These are phyloP conservation scores for Kuschelorhynchus macadamiae DNA, from an alignment of 2,888 invertebrate species.

Conservation along the genomic window DNA sequence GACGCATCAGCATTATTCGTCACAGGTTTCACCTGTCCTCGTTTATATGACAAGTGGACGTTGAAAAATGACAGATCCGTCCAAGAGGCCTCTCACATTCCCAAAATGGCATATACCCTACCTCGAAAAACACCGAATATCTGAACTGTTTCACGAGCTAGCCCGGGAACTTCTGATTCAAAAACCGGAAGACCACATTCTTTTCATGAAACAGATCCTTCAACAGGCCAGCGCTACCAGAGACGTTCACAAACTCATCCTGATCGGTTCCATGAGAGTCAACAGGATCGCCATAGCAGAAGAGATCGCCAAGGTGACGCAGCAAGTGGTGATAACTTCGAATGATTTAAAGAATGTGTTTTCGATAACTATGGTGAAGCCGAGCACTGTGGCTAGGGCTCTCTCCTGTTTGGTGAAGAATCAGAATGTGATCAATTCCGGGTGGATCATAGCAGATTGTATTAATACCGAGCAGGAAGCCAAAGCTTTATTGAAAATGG, in stretches of 20 bases:
- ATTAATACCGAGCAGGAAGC: conserved; percentile 69
- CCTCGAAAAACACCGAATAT: conserved; percentile 76
- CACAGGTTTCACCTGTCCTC: too few species aligned
- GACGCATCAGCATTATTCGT: too few species aligned
- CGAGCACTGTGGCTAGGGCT: conserved; percentile 60
- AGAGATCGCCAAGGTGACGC: conserved; percentile 60
- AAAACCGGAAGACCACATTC: conserved; percentile 75
- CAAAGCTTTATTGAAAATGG: conserved; percentile 66
- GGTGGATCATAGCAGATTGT: conserved; percentile 66
- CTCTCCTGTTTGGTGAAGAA: conserved; percentile 62
- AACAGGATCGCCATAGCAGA: conserved; percentile 62
- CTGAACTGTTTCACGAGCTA: conserved; percentile 77
- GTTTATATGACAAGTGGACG: too few species aligned
- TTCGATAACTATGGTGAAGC: conserved; percentile 21
- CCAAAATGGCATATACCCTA: conserved; percentile 74
- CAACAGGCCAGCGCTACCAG: conserved; percentile 69
- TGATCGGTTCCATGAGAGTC: conserved; percentile 72
- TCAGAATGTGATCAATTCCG: conserved; percentile 53
- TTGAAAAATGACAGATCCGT: conserved; percentile 61
- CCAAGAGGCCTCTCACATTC: conserved; percentile 63
- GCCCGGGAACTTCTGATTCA: conserved; percentile 73
- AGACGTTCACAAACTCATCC: conserved; percentile 71
- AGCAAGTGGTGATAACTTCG: conserved; percentile 60
- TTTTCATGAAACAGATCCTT: conserved; percentile 75
- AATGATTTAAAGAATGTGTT: conserved; percentile 33